These are phyloP conservation scores for Butorides virescens DNA, from an alignment of 2,113 vertebrate genomes.

Conservation along the genomic window DNA sequence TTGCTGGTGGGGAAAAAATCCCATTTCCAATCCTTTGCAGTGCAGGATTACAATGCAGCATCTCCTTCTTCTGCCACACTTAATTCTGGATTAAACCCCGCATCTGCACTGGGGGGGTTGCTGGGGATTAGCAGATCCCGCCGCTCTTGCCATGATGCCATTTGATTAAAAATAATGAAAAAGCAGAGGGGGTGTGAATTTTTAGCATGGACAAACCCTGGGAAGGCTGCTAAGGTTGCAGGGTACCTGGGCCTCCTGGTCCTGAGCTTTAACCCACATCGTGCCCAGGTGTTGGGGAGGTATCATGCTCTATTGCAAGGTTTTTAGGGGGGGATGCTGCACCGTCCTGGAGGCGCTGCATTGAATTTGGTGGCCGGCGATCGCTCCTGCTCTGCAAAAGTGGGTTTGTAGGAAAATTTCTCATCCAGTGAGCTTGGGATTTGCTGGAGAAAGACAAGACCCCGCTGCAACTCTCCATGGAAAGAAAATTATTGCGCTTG, in stretches of 20 bases:
- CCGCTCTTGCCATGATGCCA: accelerated
- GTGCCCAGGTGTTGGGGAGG: accelerated
- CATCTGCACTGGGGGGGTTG: background rate
- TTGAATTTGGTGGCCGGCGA: accelerated
- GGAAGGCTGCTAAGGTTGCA: background rate
- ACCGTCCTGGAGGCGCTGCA: accelerated
- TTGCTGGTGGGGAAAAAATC: background rate
- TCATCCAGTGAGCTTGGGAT: accelerated
- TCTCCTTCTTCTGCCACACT: background rate
- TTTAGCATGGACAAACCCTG: background rate
- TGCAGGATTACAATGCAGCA: accelerated
- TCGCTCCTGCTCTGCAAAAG: accelerated
- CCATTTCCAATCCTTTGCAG: background rate
- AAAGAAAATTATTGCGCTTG: background rate
- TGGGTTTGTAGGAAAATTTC: background rate
- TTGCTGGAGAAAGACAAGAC: background rate
- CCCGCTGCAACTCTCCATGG: accelerated
- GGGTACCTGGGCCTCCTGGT: accelerated
- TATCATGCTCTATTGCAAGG: accelerated
- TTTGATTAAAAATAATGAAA: background rate
- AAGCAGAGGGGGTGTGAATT: background rate
- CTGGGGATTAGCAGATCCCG: background rate
- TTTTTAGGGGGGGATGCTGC: background rate
- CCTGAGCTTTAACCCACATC: accelerated
- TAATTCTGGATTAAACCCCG: background rate